A percentile compares a stretch with the other conserved stretches of the same genome.
These are phyloP conservation scores for Hypothenemus hampei DNA, from an alignment of 1,140 invertebrate genomes.

Conservation along the genomic window DNA sequence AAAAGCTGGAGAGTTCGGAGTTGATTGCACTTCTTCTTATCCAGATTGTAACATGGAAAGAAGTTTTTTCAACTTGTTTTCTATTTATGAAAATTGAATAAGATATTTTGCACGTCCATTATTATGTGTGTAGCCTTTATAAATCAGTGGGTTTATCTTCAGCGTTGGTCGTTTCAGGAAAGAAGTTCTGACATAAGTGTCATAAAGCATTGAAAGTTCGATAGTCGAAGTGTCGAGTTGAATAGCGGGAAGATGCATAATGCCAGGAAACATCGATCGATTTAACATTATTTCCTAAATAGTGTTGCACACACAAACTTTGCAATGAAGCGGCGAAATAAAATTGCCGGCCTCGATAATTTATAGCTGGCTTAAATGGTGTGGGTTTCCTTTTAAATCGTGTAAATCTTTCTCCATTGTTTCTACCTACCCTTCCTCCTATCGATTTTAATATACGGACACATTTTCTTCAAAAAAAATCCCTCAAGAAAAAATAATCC, in stretches of 20 bases:
- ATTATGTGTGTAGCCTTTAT: too few species aligned
- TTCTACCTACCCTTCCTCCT: not conserved
- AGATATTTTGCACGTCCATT: too few species aligned
- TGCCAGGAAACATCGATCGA: slow-evolving; percentile 1
- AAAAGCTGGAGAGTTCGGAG: slow-evolving; percentile 52
- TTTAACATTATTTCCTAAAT: slow-evolving; percentile 12
- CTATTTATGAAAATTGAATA: too few species aligned
- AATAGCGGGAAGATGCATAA: not conserved
- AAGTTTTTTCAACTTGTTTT: slow-evolving; percentile 49
- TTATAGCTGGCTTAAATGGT: slow-evolving; percentile 12
- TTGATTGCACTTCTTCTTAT: slow-evolving; percentile 51
- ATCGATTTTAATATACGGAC: too few species aligned
- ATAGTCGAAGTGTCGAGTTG: not conserved
- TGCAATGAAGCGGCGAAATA: slow-evolving; percentile 10
- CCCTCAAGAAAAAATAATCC: too few species aligned
- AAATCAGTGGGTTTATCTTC: too few species aligned
- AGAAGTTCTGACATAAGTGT: too few species aligned
- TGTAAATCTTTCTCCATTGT: slow-evolving; percentile 3
- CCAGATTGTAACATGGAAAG: slow-evolving; percentile 48
- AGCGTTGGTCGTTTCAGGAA: too few species aligned
- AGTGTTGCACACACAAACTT: slow-evolving; percentile 7
- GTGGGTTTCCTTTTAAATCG: slow-evolving; percentile 3
- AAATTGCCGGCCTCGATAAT: not conserved
- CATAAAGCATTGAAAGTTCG: too few species aligned
- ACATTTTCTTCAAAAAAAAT: too few species aligned